Conservation (phyloP, 2,888 invertebrate genomes). For the Polyommatus icarus region DNA sequence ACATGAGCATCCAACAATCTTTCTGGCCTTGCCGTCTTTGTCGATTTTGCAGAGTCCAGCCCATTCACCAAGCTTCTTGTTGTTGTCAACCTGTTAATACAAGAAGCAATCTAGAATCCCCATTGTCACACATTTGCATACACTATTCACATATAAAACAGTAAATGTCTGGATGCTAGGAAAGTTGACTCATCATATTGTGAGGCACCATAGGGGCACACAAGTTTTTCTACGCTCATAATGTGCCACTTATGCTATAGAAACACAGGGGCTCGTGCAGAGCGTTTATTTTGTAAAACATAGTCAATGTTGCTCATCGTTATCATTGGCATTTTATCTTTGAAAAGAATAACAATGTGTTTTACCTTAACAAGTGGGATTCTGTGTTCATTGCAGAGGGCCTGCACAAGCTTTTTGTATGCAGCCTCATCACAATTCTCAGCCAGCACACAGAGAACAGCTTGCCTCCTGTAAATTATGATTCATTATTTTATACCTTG, state of each 20-base stretch:
- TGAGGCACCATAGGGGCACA: constrained; percentile 75
- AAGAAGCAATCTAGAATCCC: neutral
- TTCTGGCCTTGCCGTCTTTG: constrained; percentile 98
- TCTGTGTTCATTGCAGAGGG: constrained; percentile 98
- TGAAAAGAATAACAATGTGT: neutral
- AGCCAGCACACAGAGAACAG: constrained; percentile 96
- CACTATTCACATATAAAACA: neutral
- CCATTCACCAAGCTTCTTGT: constrained; percentile 99
- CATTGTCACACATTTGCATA: neutral
- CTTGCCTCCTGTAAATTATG: constrained; percentile 88
- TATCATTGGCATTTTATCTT: neutral
- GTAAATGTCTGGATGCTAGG: constrained; percentile 70
- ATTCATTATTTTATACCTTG: neutral
- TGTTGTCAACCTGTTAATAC: constrained; percentile 90
- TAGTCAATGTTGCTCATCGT: neutral
- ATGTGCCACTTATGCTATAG: constrained; percentile 49
- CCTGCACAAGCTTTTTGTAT: constrained; percentile 98
- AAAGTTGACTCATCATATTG: constrained; percentile 70
- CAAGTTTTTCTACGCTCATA: constrained; percentile 63
- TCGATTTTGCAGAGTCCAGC: constrained; percentile 99
- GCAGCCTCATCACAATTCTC: constrained; percentile 99
- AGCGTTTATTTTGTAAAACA: constrained; percentile 46
- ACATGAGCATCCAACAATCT: constrained; percentile 98
- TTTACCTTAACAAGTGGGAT: constrained; percentile 94
- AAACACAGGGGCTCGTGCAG: constrained; percentile 62